A percentile compares a stretch with the other conserved stretches of the same genome.
Conservation (phyloP, 2,888 invertebrate species). For the Cheilosia grossa region DNA sequence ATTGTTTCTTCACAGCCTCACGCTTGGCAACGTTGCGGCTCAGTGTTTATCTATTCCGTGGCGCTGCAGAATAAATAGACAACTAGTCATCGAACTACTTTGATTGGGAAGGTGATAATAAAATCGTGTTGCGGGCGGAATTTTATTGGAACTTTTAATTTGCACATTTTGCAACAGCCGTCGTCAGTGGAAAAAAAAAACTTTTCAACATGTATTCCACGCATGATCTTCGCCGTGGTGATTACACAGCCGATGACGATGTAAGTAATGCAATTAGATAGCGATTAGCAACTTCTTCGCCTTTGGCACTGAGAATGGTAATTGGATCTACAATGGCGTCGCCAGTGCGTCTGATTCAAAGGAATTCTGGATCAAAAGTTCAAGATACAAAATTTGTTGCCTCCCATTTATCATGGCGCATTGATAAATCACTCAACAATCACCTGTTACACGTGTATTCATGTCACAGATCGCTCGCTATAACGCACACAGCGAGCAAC, state of each 20-base stretch:
- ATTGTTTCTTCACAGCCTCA: constrained; percentile 13
- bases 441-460: constrained; percentile 68
- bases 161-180: constrained; percentile 41
- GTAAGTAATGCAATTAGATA: constrained; percentile 64
- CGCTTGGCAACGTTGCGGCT: constrained; percentile 9
- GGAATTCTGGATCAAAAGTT: constrained; percentile 64
- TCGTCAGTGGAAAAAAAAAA: neutral
- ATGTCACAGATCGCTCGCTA: constrained; percentile 52
- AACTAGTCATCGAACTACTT: constrained; percentile 16
- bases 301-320: constrained; percentile 24
- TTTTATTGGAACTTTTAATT: constrained; percentile 61
- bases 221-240: constrained; percentile 27
- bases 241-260: constrained; percentile 29
- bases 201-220: constrained; percentile 24
- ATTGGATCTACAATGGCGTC: constrained; percentile 22
- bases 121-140: constrained; percentile 68
- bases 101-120: constrained; percentile 60
- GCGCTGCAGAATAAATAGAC: constrained; percentile 7
- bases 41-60: constrained; percentile 19
- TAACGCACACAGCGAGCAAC: constrained; percentile 13
- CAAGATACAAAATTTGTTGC: constrained; percentile 57
- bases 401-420: constrained; percentile 61
- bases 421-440: constrained; percentile 73
- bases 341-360: constrained; percentile 39
- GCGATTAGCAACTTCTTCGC: constrained; percentile 63